A percentile compares a stretch with the other conserved stretches of the same genome.
Evolutionary conservation across 1,140 invertebrate species (phyloP).

Genomic region (Drosophila teissieri): DNA sequence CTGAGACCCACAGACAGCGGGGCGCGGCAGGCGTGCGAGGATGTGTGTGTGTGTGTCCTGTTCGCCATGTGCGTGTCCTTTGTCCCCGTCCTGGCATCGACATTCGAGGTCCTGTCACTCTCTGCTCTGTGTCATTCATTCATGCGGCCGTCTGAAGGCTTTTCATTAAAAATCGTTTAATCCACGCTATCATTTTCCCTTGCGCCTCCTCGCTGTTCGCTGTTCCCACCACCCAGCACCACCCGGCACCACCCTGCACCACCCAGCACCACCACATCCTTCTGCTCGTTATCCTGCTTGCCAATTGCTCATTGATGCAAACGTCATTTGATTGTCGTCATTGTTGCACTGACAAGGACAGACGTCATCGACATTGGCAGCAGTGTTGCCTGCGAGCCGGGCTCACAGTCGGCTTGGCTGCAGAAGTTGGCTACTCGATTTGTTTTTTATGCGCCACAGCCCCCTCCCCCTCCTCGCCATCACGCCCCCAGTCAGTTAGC

Average conservation of each 20-base stretch:
- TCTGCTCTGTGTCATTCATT: constrained; percentile 49
- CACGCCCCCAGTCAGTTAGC: no score
- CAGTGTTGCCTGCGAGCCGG: constrained; percentile 1
- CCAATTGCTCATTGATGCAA: constrained; percentile 82
- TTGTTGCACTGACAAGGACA: constrained; percentile 74
- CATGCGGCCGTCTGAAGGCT: constrained; percentile 70
- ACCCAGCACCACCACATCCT: not conserved
- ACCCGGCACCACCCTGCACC: not conserved
- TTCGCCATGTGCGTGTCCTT: constrained; percentile 21
- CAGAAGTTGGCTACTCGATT: constrained; percentile 78
- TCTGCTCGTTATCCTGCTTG: constrained; percentile 53
- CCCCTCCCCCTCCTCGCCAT: no score
- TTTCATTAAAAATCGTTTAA: constrained; percentile 84
- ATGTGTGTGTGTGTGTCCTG: constrained; percentile 21
- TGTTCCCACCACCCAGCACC: not conserved
- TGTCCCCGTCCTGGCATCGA: constrained; percentile 11
- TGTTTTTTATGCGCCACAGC: constrained; percentile 57
- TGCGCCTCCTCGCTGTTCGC: constrained; percentile 19
- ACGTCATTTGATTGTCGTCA: constrained; percentile 84
- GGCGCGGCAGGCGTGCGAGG: not conserved
- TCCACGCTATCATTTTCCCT: constrained; percentile 76
- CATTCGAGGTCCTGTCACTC: constrained; percentile 34
- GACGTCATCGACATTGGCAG: constrained; percentile 32
- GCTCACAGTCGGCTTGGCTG: constrained; percentile 9
- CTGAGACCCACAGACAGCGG: constrained; percentile 38